Conservation (phyloP, 2,888 invertebrate species). For the Oscheius sp. region DNA sequence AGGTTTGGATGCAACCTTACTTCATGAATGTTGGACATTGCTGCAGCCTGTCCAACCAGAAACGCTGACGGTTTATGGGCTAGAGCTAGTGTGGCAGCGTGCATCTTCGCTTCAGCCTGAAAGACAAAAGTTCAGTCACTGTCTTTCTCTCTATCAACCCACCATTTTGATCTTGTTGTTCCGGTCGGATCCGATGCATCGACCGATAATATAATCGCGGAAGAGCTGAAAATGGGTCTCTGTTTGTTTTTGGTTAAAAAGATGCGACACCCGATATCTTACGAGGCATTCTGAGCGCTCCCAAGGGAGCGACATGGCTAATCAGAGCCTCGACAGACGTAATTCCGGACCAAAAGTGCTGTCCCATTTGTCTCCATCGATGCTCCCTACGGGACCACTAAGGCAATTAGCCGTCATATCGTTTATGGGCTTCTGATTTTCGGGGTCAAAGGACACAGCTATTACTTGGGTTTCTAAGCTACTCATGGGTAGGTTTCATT, state of each 20-base stretch:
- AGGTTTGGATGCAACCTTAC: not conserved
- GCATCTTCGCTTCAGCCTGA: slow-evolving; percentile 48
- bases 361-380: slow-evolving; percentile 28
- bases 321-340: slow-evolving; percentile 15
- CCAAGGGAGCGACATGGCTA: not conserved
- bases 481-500: no score
- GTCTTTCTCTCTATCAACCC: not conserved
- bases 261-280: slow-evolving; percentile 7
- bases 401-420: slow-evolving; percentile 12
- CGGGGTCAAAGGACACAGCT: not conserved
- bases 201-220: slow-evolving; percentile 53
- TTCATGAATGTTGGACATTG: slow-evolving; percentile 45
- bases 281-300: not conserved
- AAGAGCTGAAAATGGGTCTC: slow-evolving; percentile 45
- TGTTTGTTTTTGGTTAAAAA: slow-evolving; percentile 25
- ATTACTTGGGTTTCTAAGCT: no score
- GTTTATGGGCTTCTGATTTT: not conserved
- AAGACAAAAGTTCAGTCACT: not conserved
- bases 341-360: slow-evolving; percentile 5
- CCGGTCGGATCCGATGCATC: slow-evolving; percentile 37
- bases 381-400: slow-evolving; percentile 16
- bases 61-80: slow-evolving; percentile 55
- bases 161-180: slow-evolving; percentile 38
- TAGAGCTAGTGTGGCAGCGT: slow-evolving; percentile 52
- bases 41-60: slow-evolving; percentile 51